phyloP scores from a whole-genome alignment of 1,140 invertebrate species.

The Drosophila teissieri region DNA sequence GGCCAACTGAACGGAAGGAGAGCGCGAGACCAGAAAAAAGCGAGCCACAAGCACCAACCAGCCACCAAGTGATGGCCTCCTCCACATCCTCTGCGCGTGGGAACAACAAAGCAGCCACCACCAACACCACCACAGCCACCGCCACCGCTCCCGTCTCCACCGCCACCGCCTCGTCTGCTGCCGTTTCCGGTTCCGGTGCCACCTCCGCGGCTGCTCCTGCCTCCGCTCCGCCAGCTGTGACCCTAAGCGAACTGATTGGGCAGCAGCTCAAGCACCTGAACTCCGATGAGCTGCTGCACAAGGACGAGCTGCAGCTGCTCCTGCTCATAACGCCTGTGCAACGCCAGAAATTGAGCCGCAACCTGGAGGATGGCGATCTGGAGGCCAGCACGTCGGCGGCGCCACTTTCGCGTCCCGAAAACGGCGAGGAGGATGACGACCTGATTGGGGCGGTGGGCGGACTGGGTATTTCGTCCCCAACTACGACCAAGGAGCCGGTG shows the following conservation, averaged over 20 bases:
- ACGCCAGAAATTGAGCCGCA: slow-evolving; percentile 30
- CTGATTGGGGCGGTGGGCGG: slow-evolving; percentile 61
- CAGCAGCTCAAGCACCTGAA: slow-evolving; percentile 62
- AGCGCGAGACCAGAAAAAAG: slow-evolving; percentile 25
- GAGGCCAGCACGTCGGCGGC: slow-evolving; percentile 41
- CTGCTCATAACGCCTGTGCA: slow-evolving; percentile 51
- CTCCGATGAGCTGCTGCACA: slow-evolving; percentile 48
- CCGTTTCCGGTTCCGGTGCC: slow-evolving; percentile 6
- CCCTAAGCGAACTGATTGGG: slow-evolving; percentile 59
- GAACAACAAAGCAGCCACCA: slow-evolving; percentile 52
- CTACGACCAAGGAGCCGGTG: slow-evolving; percentile 47
- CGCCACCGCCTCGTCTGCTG: slow-evolving; percentile 14
- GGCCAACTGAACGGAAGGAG: slow-evolving; percentile 41
- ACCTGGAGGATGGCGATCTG: slow-evolving; percentile 30
- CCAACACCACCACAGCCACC: background rate
- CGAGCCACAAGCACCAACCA: slow-evolving; percentile 37
- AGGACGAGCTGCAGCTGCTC: slow-evolving; percentile 65
- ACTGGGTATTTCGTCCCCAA: slow-evolving; percentile 42
- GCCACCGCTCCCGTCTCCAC: slow-evolving; percentile 8
- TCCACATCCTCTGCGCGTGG: slow-evolving; percentile 57
- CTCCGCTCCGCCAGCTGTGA: slow-evolving; percentile 18
- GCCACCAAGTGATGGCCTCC: slow-evolving; percentile 56
- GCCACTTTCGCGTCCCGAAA: slow-evolving; percentile 52
- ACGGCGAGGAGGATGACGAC: slow-evolving; percentile 55
- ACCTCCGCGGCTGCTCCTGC: slow-evolving; percentile 8